These are phyloP conservation scores for Epinephelus awoara DNA, from an alignment of 2,797 vertebrate species.

Conservation along the genomic window DNA sequence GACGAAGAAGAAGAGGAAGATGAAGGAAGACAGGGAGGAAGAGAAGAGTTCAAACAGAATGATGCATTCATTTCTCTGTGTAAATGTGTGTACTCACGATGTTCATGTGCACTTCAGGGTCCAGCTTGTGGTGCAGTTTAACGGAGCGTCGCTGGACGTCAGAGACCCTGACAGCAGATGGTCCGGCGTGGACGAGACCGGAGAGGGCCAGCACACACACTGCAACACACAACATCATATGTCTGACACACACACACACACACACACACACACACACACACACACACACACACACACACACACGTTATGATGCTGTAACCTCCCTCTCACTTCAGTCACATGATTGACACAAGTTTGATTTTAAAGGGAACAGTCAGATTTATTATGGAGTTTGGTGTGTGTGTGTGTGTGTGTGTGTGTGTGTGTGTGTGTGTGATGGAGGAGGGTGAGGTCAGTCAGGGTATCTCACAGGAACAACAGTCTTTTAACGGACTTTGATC, in stretches of 20 bases:
- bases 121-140: conserved; percentile 49
- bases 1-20: no score
- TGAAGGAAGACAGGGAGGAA: no score
- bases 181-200: background rate
- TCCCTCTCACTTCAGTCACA: background rate
- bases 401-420: no score
- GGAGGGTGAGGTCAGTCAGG: no score
- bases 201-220: conserved; percentile 57
- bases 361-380: background rate
- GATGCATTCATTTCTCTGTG: background rate
- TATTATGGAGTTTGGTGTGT: no score
- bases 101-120: conserved; percentile 88
- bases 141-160: background rate
- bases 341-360: background rate
- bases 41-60: no score
- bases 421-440: no score
- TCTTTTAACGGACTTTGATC: no score
- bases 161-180: background rate
- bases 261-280: conserved; percentile 38
- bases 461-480: no score
- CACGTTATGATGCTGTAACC: background rate
- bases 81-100: conserved; percentile 75
- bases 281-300: conserved; percentile 30
- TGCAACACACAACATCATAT: conserved; percentile 48
- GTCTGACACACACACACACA: conserved; percentile 27